phyloP scores from a whole-genome alignment of 2,888 invertebrate species.

The Sepiola atlantica region DNA sequence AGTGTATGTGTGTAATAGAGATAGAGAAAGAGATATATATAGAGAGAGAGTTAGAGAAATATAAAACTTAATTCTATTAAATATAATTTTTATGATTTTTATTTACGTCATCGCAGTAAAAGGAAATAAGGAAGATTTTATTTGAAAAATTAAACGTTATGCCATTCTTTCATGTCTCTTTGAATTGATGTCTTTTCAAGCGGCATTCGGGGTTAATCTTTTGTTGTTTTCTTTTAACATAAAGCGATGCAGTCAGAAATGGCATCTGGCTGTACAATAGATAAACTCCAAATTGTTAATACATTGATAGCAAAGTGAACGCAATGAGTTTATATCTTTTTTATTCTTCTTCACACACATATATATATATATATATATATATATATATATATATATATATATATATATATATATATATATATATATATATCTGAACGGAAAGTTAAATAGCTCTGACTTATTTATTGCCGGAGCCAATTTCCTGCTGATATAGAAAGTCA shows the following conservation, averaged over 20 bases:
- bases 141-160: neutral
- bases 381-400: neutral
- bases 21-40: no score
- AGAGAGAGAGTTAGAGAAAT: no score
- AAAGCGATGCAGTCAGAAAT: neutral
- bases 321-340: neutral
- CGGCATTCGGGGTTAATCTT: neutral
- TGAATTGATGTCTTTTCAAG: neutral
- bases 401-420: neutral
- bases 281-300: neutral
- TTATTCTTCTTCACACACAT: neutral
- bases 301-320: neutral
- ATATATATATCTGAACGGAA: neutral
- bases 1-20: no score
- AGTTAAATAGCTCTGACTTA: constrained; percentile 11
- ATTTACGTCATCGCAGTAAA: neutral
- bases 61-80: no score
- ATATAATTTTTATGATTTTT: neutral
- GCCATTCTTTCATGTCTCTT: neutral
- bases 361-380: neutral
- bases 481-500: constrained; percentile 5
- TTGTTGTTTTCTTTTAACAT: neutral
- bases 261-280: neutral
- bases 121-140: neutral
- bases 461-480: neutral